Evolutionary conservation across 2,797 vertebrate genomes (phyloP).

Genomic region (Poliocrania exsul): DNA sequence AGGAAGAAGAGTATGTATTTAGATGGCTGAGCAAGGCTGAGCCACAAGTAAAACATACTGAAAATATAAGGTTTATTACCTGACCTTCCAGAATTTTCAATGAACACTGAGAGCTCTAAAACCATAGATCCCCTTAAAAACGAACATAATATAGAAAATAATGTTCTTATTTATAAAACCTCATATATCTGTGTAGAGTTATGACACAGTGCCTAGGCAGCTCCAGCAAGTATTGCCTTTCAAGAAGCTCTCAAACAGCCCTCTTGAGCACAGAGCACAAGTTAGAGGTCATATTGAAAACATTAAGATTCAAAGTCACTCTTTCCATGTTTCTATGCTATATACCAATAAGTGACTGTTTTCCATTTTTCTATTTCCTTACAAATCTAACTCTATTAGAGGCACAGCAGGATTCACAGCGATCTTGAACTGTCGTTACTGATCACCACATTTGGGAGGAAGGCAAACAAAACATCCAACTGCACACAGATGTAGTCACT

Average conservation of each 20-base stretch:
- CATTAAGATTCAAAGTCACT: conserved; percentile 26
- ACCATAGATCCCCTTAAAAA: neutral
- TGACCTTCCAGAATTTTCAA: neutral
- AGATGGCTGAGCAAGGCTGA: neutral
- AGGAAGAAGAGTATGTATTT: neutral
- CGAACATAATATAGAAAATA: neutral
- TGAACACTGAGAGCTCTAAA: neutral
- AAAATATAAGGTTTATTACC: neutral
- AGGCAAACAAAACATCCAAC: neutral
- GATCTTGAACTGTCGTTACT: neutral
- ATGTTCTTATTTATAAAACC: neutral
- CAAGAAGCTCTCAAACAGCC: neutral
- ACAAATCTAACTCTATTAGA: conserved; percentile 32
- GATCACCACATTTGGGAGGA: neutral
- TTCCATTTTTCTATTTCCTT: conserved; percentile 36
- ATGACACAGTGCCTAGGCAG: neutral
- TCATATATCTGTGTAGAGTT: neutral
- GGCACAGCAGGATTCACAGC: conserved; percentile 18
- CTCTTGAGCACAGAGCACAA: neutral
- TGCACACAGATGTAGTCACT: neutral
- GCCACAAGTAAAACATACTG: neutral
- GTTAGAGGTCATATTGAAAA: neutral
- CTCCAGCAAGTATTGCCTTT: neutral
- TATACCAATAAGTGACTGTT: neutral
- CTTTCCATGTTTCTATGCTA: neutral